phyloP scores from a whole-genome alignment of 2,797 vertebrate genomes.

The Parauchenoglanis ngamensis region DNA sequence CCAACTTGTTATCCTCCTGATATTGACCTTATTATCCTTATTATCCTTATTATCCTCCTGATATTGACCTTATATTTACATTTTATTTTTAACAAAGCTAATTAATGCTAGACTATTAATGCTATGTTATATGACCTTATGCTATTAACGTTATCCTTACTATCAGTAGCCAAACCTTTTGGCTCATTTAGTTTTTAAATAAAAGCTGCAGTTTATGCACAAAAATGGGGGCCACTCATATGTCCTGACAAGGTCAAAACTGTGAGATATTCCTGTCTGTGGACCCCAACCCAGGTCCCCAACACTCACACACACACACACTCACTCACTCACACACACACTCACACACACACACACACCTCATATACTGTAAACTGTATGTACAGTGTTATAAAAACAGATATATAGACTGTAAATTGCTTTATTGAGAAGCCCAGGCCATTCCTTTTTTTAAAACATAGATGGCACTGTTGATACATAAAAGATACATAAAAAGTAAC shows the following conservation, averaged over 20 bases:
- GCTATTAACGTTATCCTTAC: background rate
- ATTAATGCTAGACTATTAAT: background rate
- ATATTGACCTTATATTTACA: background rate
- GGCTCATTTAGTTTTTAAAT: background rate
- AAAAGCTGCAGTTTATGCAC: background rate
- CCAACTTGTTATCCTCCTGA: no score
- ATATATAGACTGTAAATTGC: constrained; percentile 6
- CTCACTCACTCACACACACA: background rate
- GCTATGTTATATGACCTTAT: background rate
- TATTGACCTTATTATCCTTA: no score
- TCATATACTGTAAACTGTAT: constrained; percentile 23
- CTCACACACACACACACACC: background rate
- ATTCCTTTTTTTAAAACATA: constrained; percentile 6
- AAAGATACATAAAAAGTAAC: background rate
- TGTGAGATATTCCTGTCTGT: background rate
- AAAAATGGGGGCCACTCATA: background rate
- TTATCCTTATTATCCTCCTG: background rate
- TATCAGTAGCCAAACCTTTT: background rate
- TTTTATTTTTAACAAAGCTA: no score
- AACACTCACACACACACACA: no score
- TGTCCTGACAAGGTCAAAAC: background rate
- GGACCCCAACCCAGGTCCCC: background rate
- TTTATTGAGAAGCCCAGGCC: background rate
- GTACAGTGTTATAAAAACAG: constrained; percentile 31
- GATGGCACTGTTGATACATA: constrained; percentile 39